Conservation (phyloP, 2,888 invertebrate species). For the Agrotis exclamationis region DNA sequence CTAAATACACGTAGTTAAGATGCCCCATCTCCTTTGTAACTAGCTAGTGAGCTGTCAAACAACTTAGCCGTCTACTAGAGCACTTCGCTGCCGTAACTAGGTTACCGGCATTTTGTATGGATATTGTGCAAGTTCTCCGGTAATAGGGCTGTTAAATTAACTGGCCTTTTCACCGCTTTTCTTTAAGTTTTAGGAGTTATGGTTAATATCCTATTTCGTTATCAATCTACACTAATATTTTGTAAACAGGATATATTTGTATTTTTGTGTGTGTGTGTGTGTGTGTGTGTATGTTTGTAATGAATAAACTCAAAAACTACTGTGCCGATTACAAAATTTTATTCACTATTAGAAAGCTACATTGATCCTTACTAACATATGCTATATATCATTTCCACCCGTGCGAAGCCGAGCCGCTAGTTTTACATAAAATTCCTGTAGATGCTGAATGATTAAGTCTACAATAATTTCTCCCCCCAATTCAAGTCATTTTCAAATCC, state of each 20-base stretch:
- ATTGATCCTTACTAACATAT: too few species aligned
- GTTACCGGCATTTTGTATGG: constrained; percentile 48
- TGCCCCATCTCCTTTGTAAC: constrained; percentile 32
- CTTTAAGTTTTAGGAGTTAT: constrained; percentile 47
- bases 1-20: constrained; percentile 22
- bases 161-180: constrained; percentile 14
- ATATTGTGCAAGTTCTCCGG: constrained; percentile 41
- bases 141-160: constrained; percentile 48
- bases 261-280: too few species aligned
- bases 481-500: not conserved
- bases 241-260: too few species aligned
- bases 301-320: too few species aligned
- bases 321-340: too few species aligned
- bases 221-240: too few species aligned
- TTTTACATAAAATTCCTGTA: too few species aligned
- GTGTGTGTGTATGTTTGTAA: too few species aligned
- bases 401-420: too few species aligned
- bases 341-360: too few species aligned
- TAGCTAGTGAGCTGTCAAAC: constrained; percentile 38
- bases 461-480: not conserved
- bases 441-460: not conserved
- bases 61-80: constrained; percentile 15
- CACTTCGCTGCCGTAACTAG: constrained; percentile 26
- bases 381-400: too few species aligned
- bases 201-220: constrained; percentile 22